These are phyloP conservation scores for Bombyx mandarina DNA, from an alignment of 1,140 invertebrate species.

Conservation along the genomic window DNA sequence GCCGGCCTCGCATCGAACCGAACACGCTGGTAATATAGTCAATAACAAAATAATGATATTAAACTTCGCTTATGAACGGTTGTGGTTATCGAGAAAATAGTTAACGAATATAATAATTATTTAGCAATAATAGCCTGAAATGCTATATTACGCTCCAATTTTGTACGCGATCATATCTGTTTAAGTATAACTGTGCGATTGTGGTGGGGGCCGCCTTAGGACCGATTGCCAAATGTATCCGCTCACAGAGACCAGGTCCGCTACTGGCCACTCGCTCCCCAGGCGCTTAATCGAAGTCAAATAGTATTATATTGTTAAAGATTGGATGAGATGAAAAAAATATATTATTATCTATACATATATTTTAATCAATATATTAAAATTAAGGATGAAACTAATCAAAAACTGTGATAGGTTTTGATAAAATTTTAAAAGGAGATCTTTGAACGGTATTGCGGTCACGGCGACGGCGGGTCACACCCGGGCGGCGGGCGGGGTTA, in stretches of 20 bases:
- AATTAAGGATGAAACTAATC: constrained; percentile 70
- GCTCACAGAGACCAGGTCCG: constrained; percentile 18
- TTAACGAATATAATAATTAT: constrained; percentile 62
- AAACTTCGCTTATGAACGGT: constrained; percentile 70
- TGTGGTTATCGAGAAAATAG: constrained; percentile 68
- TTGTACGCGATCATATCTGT: constrained; percentile 55
- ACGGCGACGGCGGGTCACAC: constrained; percentile 1
- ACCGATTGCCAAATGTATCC: constrained; percentile 42
- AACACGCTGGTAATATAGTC: constrained; percentile 60
- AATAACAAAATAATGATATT: constrained; percentile 63
- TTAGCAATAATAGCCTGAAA: constrained; percentile 67
- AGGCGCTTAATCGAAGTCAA: constrained; percentile 43
- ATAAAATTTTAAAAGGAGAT: constrained; percentile 68
- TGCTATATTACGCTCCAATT: constrained; percentile 52
- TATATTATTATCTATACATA: constrained; percentile 70
- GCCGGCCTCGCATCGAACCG: constrained; percentile 21
- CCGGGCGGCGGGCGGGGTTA: constrained; percentile 33
- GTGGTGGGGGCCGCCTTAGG: constrained; percentile 6
- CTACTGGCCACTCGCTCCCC: constrained; percentile 24
- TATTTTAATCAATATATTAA: constrained; percentile 71
- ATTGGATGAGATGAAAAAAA: constrained; percentile 44
- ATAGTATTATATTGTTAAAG: constrained; percentile 68
- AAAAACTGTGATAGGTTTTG: constrained; percentile 72
- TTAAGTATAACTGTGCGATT: constrained; percentile 19
- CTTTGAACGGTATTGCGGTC: constrained; percentile 2